Evolutionary conservation across 2,888 invertebrate species (phyloP).

Genomic region (Stomorhina lunata): DNA sequence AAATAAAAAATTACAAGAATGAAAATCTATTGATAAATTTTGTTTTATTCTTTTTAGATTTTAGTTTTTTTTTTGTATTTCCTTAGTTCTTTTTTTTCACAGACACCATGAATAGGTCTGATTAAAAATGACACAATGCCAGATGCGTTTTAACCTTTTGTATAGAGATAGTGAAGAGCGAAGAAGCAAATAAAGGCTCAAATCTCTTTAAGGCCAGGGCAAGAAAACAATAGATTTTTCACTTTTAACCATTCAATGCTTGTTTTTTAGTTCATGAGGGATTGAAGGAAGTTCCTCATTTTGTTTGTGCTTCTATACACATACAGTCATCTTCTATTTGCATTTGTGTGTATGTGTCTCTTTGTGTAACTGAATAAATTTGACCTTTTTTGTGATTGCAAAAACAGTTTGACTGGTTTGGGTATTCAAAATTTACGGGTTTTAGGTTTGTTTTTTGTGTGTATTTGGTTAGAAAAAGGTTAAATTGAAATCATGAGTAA

Average conservation of each 20-base stretch:
- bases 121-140: constrained; percentile 12
- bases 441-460: not conserved
- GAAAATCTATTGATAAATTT: constrained; percentile 13
- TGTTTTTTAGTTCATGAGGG: not conserved
- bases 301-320: not conserved
- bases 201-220: not conserved
- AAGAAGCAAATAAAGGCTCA: not conserved
- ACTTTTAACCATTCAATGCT: not conserved
- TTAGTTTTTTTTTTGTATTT: not conserved
- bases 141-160: not conserved
- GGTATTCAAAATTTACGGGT: not conserved
- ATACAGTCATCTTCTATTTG: not conserved
- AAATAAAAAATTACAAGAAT: not conserved
- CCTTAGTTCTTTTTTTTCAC: not conserved
- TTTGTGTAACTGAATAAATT: not conserved
- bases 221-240: not conserved
- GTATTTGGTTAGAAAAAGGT: not conserved
- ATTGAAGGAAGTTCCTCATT: not conserved
- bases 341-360: not conserved
- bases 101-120: not conserved
- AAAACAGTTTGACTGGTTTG: not conserved
- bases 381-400: not conserved
- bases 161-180: too few species aligned
- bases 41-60: too few species aligned
- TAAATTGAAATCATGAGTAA: not conserved